Evolutionary conservation across 2,113 vertebrate species (phyloP), one percentile per base, ranked within the genome.

Genomic region (Brachypodius melanocephalos): DNA sequence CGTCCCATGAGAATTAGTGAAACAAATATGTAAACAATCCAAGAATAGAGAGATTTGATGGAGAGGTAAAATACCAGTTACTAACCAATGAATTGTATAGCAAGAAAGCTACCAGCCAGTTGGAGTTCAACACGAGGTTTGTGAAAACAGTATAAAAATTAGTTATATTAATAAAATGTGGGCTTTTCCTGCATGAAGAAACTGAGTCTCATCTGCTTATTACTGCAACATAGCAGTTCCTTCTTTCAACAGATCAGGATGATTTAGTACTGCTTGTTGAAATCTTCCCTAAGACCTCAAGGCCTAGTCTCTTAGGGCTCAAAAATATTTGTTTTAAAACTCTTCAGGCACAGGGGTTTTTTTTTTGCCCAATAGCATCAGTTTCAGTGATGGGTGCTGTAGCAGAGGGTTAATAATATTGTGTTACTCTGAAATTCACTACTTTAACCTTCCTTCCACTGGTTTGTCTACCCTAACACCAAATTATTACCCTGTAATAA

Each of bases 401-500:
- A 80, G 15, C 36, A 75, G 85, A 73, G 65, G 28, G 49, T 83
- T 93, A 90, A 93, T 90, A 89, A 45, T 69, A 89, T 75, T 10
- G 0, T 84, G 20, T 72, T 69, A 82, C 85, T 62, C 38, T 93
- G 43, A 12, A 94, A 92, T 89, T 96, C 85, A 89, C n/a, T 61
- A n/a, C 20, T 92, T 88, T 95, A 80, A 67, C 94, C 83, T 92
- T 76, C 65, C 25, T 78, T 84, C 77, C 81, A 69, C 45, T 83
- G 26, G 85, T 92, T 94, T 94, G 86, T 92, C 80, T 93, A 76
- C 63, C 48, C 89, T 76, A 84, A 71, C 51, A 93, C 63, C 75
- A 82, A 67, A 89, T 95, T 84, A 93, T 95, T 93, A 95, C 57
- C 59, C 58, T 62, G 28, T 81, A 94, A 92, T 75, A 93, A 91